A percentile compares a stretch with the other conserved stretches of the same genome.
Evolutionary conservation across 1,140 invertebrate genomes (phyloP).

Genomic region (Drosophila truncata): DNA sequence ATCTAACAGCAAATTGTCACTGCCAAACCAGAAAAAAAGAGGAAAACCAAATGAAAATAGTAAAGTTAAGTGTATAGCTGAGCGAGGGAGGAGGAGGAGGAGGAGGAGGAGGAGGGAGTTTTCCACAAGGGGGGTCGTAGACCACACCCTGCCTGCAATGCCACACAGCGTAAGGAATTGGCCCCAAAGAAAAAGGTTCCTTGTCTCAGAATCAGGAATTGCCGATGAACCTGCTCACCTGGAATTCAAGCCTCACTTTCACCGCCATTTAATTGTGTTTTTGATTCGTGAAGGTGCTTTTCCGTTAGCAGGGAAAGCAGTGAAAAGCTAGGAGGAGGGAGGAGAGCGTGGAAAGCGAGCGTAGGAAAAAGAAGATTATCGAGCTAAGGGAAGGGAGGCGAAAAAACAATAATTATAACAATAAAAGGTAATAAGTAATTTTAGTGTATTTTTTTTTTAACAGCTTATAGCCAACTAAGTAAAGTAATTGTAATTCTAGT

Average conservation of each 20-base stretch:
- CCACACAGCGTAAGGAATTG: conserved; percentile 36
- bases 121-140: neutral
- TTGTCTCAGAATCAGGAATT: conserved; percentile 49
- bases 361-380: conserved; percentile 19
- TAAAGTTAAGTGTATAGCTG: conserved; percentile 20
- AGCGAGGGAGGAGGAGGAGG: conserved; percentile 1
- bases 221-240: conserved; percentile 31
- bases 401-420: conserved; percentile 76
- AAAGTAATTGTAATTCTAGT: conserved; percentile 59
- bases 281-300: conserved; percentile 7
- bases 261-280: conserved; percentile 9
- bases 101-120: neutral
- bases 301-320: conserved; percentile 53
- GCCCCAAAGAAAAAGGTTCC: conserved; percentile 17
- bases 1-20: conserved; percentile 61
- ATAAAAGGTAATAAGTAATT: conserved; percentile 75
- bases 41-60: conserved; percentile 35
- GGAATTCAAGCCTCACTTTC: conserved; percentile 33
- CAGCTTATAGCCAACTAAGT: conserved; percentile 75
- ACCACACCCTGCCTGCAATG: conserved; percentile 10
- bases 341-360: conserved; percentile 3
- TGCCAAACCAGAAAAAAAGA: conserved; percentile 31
- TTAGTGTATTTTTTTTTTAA: conserved; percentile 76
- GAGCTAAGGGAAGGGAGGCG: conserved; percentile 26
- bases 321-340: conserved; percentile 5